phyloP scores from a whole-genome alignment of 2,797 vertebrate species.

The Acanthis flammea region DNA sequence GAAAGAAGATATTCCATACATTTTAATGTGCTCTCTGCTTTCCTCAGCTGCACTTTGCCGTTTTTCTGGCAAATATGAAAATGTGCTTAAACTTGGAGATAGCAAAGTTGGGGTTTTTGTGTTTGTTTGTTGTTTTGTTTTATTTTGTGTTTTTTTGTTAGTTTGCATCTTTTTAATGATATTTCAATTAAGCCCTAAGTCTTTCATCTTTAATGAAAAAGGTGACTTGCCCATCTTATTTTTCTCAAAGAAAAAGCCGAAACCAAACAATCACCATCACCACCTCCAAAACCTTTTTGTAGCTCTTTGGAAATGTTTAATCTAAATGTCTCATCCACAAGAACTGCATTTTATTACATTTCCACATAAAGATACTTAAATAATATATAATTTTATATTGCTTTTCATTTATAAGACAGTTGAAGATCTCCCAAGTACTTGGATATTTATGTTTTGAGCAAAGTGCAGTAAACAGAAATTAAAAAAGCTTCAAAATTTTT shows the following conservation, averaged over 20 bases:
- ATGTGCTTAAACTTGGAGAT: background rate
- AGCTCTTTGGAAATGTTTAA: background rate
- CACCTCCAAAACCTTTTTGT: rapidly evolving
- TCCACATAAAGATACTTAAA: background rate
- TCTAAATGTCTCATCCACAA: background rate
- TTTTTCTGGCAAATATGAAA: rapidly evolving
- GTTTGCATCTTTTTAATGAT: background rate
- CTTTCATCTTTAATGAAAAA: background rate
- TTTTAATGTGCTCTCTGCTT: background rate
- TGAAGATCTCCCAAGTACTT: background rate
- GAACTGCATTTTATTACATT: background rate
- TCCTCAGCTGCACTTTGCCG: background rate
- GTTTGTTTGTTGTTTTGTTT: background rate
- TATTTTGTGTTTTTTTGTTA: background rate
- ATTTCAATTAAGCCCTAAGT: background rate
- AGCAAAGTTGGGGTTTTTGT: rapidly evolving
- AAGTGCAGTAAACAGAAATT: background rate
- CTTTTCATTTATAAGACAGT: background rate
- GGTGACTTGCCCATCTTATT: rapidly evolving
- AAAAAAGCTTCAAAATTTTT: background rate
- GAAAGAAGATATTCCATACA: background rate
- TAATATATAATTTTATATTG: background rate
- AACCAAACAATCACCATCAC: background rate
- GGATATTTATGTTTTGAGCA: background rate
- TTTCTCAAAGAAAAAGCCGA: background rate